Percentiles rank a stretch among this genome's conserved stretches.
Conservation (phyloP, 2,113 vertebrate genomes). For the Lepidothrix coronata region DNA sequence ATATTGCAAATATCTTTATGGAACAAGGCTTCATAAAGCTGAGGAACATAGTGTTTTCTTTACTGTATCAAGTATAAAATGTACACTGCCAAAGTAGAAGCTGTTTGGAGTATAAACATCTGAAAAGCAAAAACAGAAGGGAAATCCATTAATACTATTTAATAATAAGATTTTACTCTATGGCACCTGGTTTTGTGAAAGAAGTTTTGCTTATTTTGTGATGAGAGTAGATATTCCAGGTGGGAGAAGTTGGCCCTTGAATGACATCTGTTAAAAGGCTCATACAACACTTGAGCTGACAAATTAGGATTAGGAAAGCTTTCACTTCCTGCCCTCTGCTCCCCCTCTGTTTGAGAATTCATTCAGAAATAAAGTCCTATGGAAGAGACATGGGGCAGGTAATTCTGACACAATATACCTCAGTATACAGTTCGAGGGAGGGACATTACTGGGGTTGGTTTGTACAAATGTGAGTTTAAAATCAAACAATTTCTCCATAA, state of each 20-base stretch:
- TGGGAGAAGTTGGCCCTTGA: neutral
- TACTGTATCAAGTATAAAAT: neutral
- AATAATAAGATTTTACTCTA: neutral
- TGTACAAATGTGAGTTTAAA: neutral
- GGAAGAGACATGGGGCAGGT: neutral
- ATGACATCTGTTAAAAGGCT: neutral
- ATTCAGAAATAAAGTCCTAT: neutral
- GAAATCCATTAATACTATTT: neutral
- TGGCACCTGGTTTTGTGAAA: neutral
- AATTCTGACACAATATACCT: neutral
- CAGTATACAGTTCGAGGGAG: neutral
- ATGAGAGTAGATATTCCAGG: neutral
- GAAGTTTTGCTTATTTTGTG: neutral
- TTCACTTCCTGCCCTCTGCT: neutral
- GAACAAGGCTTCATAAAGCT: neutral
- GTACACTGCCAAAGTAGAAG: neutral
- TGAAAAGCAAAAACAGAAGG: neutral
- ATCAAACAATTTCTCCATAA: neutral
- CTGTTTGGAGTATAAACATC: neutral
- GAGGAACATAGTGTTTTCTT: neutral
- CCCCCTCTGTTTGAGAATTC: neutral
- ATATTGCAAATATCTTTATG: neutral
- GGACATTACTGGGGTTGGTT: fast-evolving
- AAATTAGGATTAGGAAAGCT: neutral
- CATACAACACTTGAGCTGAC: neutral